Percentiles rank a stretch among this genome's conserved stretches.
phyloP scores from a whole-genome alignment of 2,797 vertebrate genomes.

The Eptatretus atami region DNA sequence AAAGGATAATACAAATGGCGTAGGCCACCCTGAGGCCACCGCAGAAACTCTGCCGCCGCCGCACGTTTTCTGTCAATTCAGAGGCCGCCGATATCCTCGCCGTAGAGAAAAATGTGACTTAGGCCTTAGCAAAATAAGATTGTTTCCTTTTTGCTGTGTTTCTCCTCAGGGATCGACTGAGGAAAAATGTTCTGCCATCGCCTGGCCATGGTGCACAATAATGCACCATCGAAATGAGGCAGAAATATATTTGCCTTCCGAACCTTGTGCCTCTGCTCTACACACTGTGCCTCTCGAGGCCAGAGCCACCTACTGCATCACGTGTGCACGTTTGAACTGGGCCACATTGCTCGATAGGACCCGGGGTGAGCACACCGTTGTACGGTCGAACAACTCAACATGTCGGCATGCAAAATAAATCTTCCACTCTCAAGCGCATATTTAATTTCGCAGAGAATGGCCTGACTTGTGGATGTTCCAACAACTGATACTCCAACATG shows the following conservation, averaged over 20 bases:
- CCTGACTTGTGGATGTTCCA: background rate
- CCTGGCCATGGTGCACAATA: conserved; percentile 33
- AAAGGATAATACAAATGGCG: no score
- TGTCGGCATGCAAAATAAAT: no score
- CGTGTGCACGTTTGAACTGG: conserved; percentile 49
- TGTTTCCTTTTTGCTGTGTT: no score
- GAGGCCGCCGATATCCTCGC: no score
- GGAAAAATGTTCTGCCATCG: conserved; percentile 50
- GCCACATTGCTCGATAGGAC: conserved; percentile 62
- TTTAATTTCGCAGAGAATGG: background rate
- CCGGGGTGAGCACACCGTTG: conserved; percentile 32
- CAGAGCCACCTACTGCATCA: conserved; percentile 54
- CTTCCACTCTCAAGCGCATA: background rate
- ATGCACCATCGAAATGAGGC: conserved; percentile 45
- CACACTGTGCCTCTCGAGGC: conserved; percentile 43
- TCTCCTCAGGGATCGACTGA: conserved; percentile 25
- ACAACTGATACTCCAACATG: no score
- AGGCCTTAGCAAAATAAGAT: no score
- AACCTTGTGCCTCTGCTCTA: conserved; percentile 37
- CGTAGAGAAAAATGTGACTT: no score
- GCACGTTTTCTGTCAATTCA: no score
- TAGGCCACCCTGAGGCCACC: no score
- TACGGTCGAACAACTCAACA: background rate
- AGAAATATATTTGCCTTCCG: conserved; percentile 66
- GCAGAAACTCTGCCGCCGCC: no score